phyloP scores from a whole-genome alignment of 2,797 vertebrate genomes.

The Phrynocephalus vlangalii region DNA sequence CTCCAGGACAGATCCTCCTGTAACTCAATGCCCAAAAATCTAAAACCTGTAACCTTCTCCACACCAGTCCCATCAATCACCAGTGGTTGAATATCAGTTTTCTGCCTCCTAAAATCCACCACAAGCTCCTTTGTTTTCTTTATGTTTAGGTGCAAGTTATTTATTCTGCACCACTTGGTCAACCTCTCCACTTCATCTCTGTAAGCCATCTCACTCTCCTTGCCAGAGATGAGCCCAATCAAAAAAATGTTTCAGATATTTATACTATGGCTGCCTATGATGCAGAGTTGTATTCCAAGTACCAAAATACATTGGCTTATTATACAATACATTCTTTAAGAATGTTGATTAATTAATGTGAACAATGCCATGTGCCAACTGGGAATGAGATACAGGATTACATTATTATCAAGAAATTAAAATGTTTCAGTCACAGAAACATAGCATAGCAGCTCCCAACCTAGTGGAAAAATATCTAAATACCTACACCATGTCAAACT shows the following conservation, averaged over 20 bases:
- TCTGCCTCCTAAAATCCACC: too few relatives aligned
- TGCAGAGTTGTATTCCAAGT: not conserved
- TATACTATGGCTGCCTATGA: not conserved
- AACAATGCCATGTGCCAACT: not conserved
- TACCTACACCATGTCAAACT: not conserved
- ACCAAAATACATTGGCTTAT: not conserved
- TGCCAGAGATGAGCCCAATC: too few relatives aligned
- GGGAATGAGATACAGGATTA: not conserved
- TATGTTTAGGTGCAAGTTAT: too few relatives aligned
- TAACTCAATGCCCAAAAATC: too few relatives aligned
- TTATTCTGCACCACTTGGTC: too few relatives aligned
- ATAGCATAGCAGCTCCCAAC: not conserved
- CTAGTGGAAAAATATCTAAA: not conserved
- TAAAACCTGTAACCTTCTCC: too few relatives aligned
- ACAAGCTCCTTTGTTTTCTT: too few relatives aligned
- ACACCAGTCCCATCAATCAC: too few relatives aligned
- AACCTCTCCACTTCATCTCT: too few relatives aligned
- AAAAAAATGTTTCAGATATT: not conserved
- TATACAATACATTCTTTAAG: constrained; percentile 3
- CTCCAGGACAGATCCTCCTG: too few relatives aligned
- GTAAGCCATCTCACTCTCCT: too few relatives aligned
- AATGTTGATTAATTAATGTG: not conserved
- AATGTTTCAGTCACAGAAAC: not conserved
- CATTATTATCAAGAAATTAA: constrained; percentile 19
- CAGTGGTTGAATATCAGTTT: too few relatives aligned